Evolutionary conservation across 30 jellyfish, hydroid and myxozoan species (phyloP), one percentile per base, ranked within the genome.

Genomic region (Chrysaora quinquecirrha): DNA sequence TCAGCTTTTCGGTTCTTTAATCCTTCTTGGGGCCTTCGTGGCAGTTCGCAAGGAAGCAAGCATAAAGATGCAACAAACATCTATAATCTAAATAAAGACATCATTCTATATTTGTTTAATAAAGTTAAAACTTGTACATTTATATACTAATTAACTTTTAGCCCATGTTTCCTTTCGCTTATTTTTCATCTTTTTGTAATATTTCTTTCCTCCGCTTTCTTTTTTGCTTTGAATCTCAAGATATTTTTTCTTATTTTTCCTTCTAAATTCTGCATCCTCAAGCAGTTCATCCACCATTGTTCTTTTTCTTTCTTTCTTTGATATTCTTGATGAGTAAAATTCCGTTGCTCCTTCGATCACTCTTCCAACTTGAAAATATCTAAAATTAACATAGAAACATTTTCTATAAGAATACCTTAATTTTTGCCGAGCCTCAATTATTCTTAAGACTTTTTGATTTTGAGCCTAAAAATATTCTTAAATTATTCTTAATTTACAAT

Each of bases 361-460:
- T 12, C 97, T 87, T 14, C 99, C 99, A 66, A 94, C 76, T 73
- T 94, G 99, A 76, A 88, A 87, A 60, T 87, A 89, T 79, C 94
- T 83, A 91, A 18, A 63, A 73, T n/a, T n/a, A n/a, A n/a, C n/a
- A n/a, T n/a, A n/a, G n/a, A n/a, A n/a, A n/a, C n/a, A n/a, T n/a
- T n/a, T n/a, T n/a, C n/a, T n/a, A n/a, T n/a, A n/a, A n/a, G n/a
- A n/a, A n/a, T n/a, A n/a, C n/a, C n/a, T n/a, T n/a, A n/a, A n/a
- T n/a, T n/a, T n/a, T n/a, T n/a, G n/a, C n/a, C n/a, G n/a, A n/a
- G n/a, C n/a, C n/a, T n/a, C n/a, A n/a, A n/a, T n/a, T n/a, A n/a
- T n/a, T n/a, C n/a, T n/a, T n/a, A n/a, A n/a, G n/a, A n/a, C n/a
- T n/a, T n/a, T n/a, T n/a, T n/a, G n/a, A n/a, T n/a, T n/a, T n/a